phyloP scores from a whole-genome alignment of 2,888 invertebrate species.

The Limnephilus lunatus region DNA sequence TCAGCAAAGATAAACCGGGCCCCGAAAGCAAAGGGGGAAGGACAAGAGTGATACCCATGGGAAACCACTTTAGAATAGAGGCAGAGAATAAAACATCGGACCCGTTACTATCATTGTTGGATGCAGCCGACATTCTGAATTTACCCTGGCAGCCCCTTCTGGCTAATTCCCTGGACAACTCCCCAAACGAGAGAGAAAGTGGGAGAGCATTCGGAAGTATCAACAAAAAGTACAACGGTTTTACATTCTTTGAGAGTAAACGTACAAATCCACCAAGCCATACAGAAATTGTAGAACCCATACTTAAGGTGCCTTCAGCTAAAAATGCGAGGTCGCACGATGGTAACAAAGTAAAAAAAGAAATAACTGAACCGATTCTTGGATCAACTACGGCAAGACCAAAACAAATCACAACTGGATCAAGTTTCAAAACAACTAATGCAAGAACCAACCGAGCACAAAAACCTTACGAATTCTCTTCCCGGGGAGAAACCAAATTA shows the following conservation, averaged over 20 bases:
- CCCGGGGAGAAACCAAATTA: slow-evolving; percentile 17
- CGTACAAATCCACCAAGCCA: slow-evolving; percentile 67
- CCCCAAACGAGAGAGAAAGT: slow-evolving; percentile 72
- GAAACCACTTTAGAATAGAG: slow-evolving; percentile 70
- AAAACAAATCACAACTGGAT: slow-evolving; percentile 27
- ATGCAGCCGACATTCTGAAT: slow-evolving; percentile 74
- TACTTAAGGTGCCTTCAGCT: slow-evolving; percentile 80
- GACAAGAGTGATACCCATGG: slow-evolving; percentile 72
- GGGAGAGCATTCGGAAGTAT: slow-evolving; percentile 82
- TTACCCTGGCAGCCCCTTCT: slow-evolving; percentile 77
- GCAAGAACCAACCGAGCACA: slow-evolving; percentile 61
- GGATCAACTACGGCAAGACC: slow-evolving; percentile 73
- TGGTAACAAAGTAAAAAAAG: slow-evolving; percentile 71
- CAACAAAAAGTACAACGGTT: slow-evolving; percentile 70
- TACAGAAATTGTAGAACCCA: slow-evolving; percentile 86
- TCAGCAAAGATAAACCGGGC: slow-evolving; percentile 64
- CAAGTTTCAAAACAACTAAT: slow-evolving; percentile 38
- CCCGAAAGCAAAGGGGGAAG: slow-evolving; percentile 69
- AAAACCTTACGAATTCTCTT: slow-evolving; percentile 55
- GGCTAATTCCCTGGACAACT: slow-evolving; percentile 72
- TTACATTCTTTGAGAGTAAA: slow-evolving; percentile 60
- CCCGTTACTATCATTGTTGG: slow-evolving; percentile 72
- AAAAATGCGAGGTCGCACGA: slow-evolving; percentile 77
- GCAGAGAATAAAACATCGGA: slow-evolving; percentile 68
- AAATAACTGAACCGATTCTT: slow-evolving; percentile 83